These are phyloP conservation scores for Zaprionus vittiger DNA, from an alignment of 1,140 invertebrate species.

Conservation along the genomic window DNA sequence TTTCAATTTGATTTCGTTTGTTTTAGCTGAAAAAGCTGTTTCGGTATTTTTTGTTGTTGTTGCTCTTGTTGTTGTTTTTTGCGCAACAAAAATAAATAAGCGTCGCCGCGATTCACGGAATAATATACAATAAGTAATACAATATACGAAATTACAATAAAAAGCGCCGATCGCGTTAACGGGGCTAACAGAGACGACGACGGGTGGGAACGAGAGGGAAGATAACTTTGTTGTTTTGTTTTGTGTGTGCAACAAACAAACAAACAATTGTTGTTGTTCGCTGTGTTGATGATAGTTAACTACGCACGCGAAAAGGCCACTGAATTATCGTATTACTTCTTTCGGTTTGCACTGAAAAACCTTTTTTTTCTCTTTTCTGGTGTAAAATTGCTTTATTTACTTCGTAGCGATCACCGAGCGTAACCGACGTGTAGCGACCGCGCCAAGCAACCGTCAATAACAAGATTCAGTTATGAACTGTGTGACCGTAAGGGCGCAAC, in stretches of 20 bases:
- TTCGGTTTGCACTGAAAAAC: conserved; percentile 20
- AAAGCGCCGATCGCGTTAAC: conserved; percentile 43
- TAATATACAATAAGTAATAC: conserved; percentile 47
- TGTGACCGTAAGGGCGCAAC: conserved; percentile 22
- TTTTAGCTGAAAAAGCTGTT: conserved; percentile 47
- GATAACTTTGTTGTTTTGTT: not conserved
- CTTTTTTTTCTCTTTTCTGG: not conserved
- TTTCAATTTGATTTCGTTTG: conserved; percentile 17
- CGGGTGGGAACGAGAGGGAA: not conserved
- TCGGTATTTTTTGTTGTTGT: conserved; percentile 3
- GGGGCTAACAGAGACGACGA: conserved; percentile 31
- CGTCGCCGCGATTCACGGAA: conserved; percentile 44
- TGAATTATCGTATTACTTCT: conserved; percentile 17
- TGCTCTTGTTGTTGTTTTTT: conserved; percentile 5
- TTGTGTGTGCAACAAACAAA: conserved; percentile 16
- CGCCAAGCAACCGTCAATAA: conserved; percentile 42
- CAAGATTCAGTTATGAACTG: conserved; percentile 31
- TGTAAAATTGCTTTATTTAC: conserved; percentile 22
- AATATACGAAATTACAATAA: conserved; percentile 39
- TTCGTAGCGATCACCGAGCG: conserved; percentile 9
- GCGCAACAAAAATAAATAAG: conserved; percentile 46
- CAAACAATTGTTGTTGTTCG: conserved; percentile 18
- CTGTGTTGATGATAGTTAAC: conserved; percentile 34
- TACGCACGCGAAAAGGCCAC: conserved; percentile 33
- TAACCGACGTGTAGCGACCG: conserved; percentile 35